phyloP scores from a whole-genome alignment of 2,888 invertebrate genomes.

The Rhyacophila evoluta region DNA sequence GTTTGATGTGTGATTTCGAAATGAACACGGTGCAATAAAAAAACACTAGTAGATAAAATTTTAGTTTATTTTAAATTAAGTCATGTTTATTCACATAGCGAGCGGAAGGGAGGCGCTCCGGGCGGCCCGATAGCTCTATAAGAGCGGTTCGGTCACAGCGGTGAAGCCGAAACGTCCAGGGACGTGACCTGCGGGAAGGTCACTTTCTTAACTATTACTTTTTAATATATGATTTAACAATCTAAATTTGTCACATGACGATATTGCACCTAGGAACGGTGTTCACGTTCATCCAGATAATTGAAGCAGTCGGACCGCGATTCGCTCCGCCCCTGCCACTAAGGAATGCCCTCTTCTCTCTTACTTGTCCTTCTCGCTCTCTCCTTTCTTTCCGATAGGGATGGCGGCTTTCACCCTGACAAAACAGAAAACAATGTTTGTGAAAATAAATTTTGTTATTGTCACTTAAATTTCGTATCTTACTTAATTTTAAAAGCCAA shows the following conservation, averaged over 20 bases:
- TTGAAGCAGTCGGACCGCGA: slow-evolving; percentile 43
- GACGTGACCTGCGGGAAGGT: slow-evolving; percentile 32
- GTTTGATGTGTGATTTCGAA: not conserved
- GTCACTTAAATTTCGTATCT: too few relatives aligned
- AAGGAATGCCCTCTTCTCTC: slow-evolving; percentile 25
- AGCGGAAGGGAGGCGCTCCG: slow-evolving; percentile 37
- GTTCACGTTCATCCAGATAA: slow-evolving; percentile 39
- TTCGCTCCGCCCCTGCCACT: not conserved
- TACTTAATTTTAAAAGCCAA: too few relatives aligned
- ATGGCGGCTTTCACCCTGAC: slow-evolving; percentile 84
- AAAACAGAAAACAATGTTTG: too few relatives aligned
- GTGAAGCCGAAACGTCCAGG: not conserved
- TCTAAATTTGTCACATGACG: slow-evolving; percentile 47
- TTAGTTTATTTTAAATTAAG: slow-evolving; percentile 49
- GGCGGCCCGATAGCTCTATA: not conserved
- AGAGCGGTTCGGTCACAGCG: slow-evolving; percentile 26
- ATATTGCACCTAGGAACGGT: slow-evolving; percentile 29
- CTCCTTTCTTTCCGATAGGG: slow-evolving; percentile 88
- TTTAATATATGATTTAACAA: slow-evolving; percentile 42
- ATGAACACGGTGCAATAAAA: slow-evolving; percentile 50
- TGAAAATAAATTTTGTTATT: too few relatives aligned
- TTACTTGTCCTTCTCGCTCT: slow-evolving; percentile 89
- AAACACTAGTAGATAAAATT: slow-evolving; percentile 47
- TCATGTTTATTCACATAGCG: slow-evolving; percentile 47
- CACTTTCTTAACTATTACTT: slow-evolving; percentile 40